These are phyloP conservation scores for Halcyon senegalensis DNA, from an alignment of 2,113 vertebrate species.

Conservation along the genomic window DNA sequence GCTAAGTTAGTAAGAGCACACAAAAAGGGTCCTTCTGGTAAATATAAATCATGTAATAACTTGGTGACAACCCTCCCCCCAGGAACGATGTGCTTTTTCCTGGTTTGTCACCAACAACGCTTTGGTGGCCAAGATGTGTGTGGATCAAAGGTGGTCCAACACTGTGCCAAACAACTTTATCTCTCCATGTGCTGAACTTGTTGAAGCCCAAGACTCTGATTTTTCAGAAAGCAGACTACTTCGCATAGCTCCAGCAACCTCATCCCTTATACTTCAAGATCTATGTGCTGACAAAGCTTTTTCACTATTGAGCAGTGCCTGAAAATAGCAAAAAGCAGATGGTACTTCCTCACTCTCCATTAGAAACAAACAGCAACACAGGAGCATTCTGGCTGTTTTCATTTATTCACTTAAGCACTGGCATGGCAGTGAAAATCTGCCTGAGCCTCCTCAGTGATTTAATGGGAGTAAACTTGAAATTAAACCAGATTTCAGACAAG, in stretches of 20 bases:
- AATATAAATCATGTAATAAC: neutral
- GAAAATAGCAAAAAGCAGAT: constrained; percentile 30
- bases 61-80: neutral
- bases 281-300: neutral
- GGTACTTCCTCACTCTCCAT: neutral
- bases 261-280: neutral
- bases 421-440: neutral
- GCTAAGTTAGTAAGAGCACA: neutral
- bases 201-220: neutral
- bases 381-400: neutral
- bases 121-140: neutral
- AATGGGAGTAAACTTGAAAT: neutral
- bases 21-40: neutral
- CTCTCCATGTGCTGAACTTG: neutral
- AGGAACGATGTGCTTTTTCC: neutral
- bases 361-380: neutral
- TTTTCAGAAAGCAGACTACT: neutral
- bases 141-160: neutral
- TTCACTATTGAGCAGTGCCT: neutral
- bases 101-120: neutral
- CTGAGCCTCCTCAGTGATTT: neutral
- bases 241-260: neutral
- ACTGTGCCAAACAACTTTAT: neutral
- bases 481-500: neutral
- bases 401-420: neutral